Evolutionary conservation across 2,113 vertebrate species (phyloP).

Genomic region (Microcebus lehilahytsara): DNA sequence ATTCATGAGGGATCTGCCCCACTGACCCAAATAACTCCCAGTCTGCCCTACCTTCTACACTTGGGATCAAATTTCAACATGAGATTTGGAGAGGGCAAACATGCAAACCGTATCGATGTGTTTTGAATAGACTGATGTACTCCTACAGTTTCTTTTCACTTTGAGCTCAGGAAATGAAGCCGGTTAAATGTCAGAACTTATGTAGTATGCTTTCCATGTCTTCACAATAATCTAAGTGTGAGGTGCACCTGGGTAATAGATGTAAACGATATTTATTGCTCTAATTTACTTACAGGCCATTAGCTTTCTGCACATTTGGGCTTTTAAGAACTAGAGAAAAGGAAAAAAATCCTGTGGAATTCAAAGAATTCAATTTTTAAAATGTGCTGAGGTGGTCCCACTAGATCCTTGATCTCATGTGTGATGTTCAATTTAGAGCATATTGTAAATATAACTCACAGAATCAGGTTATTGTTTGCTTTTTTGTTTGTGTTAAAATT

Average conservation of each 20-base stretch:
- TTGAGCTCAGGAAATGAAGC: not conserved
- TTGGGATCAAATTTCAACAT: too few relatives aligned
- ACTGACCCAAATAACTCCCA: too few relatives aligned
- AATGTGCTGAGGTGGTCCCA: slow-evolving; percentile 36
- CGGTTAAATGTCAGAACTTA: slow-evolving; percentile 70
- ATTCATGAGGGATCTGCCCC: too few relatives aligned
- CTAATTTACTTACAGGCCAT: slow-evolving; percentile 75
- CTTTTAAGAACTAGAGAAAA: slow-evolving; percentile 65
- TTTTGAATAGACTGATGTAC: not conserved
- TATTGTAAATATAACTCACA: not conserved
- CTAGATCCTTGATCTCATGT: slow-evolving; percentile 44
- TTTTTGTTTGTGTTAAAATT: slow-evolving; percentile 55
- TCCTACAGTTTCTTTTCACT: not conserved
- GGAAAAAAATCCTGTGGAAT: slow-evolving; percentile 42
- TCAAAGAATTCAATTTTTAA: slow-evolving; percentile 44
- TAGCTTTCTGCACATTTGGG: slow-evolving; percentile 63
- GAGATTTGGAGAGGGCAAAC: too few relatives aligned
- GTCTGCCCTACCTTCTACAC: too few relatives aligned
- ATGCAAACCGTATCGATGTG: not conserved
- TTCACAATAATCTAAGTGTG: slow-evolving; percentile 59
- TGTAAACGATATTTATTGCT: slow-evolving; percentile 67
- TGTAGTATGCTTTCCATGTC: slow-evolving; percentile 63
- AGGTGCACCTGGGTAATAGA: slow-evolving; percentile 66
- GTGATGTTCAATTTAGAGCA: slow-evolving; percentile 20
- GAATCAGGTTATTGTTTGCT: not conserved